Percentiles rank a stretch among this genome's conserved stretches.
Evolutionary conservation across 2,113 vertebrate genomes (phyloP).

Genomic region (Phasianus colchicus): DNA sequence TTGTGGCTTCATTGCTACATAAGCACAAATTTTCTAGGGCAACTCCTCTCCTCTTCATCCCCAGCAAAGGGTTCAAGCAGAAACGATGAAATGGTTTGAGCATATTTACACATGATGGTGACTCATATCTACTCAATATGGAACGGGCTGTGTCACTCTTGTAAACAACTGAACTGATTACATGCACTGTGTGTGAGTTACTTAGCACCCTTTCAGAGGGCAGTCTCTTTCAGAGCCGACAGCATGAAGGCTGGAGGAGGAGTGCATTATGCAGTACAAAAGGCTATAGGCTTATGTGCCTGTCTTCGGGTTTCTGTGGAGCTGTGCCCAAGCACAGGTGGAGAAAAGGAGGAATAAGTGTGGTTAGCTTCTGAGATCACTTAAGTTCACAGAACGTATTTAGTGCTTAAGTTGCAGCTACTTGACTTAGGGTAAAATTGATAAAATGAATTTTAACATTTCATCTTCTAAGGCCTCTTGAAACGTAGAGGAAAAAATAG

Average conservation of each 20-base stretch:
- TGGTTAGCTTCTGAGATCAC: background rate
- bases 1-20: background rate
- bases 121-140: background rate
- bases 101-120: background rate
- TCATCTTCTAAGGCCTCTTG: background rate
- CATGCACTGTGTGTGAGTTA: background rate
- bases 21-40: background rate
- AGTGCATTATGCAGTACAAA: background rate
- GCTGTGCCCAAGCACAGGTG: background rate
- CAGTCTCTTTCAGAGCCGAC: background rate
- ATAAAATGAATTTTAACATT: background rate
- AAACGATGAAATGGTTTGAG: background rate
- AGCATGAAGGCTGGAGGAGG: background rate
- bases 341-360: background rate
- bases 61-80: background rate
- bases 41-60: background rate
- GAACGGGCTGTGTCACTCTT: background rate
- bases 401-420: background rate
- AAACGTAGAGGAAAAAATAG: background rate
- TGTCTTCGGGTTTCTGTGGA: background rate
- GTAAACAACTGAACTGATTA: background rate
- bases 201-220: background rate
- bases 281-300: rapidly evolving
- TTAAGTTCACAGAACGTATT: background rate
- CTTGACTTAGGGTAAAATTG: background rate